Evolutionary conservation across 2,113 vertebrate species (phyloP).

Genomic region (Ammodytes marinus): DNA sequence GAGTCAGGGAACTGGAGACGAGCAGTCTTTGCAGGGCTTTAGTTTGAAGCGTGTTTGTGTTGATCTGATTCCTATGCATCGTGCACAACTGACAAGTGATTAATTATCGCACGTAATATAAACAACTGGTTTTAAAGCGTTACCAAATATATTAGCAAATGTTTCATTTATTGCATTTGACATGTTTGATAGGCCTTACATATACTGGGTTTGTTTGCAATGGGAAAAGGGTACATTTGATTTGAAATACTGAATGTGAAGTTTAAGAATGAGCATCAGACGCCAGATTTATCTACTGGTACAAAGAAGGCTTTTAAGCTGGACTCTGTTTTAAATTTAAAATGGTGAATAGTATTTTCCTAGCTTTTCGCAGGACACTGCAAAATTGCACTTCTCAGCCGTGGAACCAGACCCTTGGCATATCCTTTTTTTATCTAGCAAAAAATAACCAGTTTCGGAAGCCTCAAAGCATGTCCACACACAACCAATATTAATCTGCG

Average conservation of each 20-base stretch:
- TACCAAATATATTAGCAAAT: slow-evolving; percentile 3
- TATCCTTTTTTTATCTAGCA: neutral
- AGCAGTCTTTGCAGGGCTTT: neutral
- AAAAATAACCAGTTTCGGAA: no score
- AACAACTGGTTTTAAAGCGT: neutral
- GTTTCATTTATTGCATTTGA: neutral
- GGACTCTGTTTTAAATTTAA: neutral
- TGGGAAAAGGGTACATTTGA: neutral
- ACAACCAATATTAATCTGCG: neutral
- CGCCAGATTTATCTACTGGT: neutral
- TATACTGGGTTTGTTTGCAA: neutral
- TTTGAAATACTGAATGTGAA: neutral
- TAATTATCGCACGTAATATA: neutral
- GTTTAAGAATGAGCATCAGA: neutral
- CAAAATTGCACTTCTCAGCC: neutral
- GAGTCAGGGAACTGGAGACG: neutral
- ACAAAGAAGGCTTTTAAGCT: neutral
- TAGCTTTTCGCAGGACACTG: neutral
- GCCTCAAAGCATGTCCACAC: neutral
- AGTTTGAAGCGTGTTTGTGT: neutral
- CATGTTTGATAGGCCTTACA: neutral
- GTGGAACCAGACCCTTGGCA: neutral
- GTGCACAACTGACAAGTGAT: neutral
- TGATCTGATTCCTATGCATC: neutral
- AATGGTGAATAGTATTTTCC: slow-evolving; percentile 4